Evolutionary conservation across 2,797 vertebrate genomes (phyloP), one percentile per base, ranked within the genome.

Genomic region (Lutjanus argentimaculatus): DNA sequence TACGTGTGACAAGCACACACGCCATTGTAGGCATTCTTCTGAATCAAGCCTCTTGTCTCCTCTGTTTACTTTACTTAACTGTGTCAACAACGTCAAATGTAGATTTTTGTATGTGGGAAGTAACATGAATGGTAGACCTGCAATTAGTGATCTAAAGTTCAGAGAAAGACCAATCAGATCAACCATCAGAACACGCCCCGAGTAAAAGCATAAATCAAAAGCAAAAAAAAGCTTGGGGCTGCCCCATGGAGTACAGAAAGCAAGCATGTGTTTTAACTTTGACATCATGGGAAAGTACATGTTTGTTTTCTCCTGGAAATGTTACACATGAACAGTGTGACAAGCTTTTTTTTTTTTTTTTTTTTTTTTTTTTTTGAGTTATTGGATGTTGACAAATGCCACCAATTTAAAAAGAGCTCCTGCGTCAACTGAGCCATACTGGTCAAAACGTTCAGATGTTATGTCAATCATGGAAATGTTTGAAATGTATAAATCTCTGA

Each of bases 131-230:
- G 46, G 21, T 52, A 69, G 22, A 59, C 36, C 57, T 71, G 62
- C 8, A 17, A 7, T 2, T 49, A 7, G 6, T 40, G 7, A 42
- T 67, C n/a, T 30, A 25, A 59, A 59, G 40, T 64, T 63, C 22
- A 58, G 30, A 14, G 4, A 21, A 52, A 48, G 52, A 30, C 30
- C 21, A 14, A 61, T 49, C 22, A 40, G 49, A 55, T 71, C 45
- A 61, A 45, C 12, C 4, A 67, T 53, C 0, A 57, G 51, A 52
- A 19, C 19, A 76, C 11, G 17, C 67, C 46, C 36, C 13, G 12
- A 67, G 49, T 40, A 22, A 58, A 72, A 63, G 30, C 5, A 59
- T 36, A 57, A 71, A 75, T 78, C 55, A 72, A 40, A 21, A 49
- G 53, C 40, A 15, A 10, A 40, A 43, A 56, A 25, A 56, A 8